These are phyloP conservation scores for Clarias batrachus DNA, from an alignment of 2,113 vertebrate genomes.

Conservation along the genomic window DNA sequence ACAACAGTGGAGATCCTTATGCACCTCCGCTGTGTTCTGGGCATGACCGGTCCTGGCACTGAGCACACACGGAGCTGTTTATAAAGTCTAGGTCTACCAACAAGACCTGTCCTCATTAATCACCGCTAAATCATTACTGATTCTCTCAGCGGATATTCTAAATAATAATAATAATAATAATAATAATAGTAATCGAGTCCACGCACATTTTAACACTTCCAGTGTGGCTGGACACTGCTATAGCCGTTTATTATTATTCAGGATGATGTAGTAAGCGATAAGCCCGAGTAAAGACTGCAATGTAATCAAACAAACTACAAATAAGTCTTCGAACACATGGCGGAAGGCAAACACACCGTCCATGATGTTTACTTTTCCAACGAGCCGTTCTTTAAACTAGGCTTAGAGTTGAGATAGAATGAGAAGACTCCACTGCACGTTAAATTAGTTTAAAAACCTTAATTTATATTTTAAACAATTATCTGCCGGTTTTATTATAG, in stretches of 20 bases:
- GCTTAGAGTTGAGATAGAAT: background rate
- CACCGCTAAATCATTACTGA: background rate
- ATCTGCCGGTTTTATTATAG: too few relatives aligned
- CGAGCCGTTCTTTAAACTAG: background rate
- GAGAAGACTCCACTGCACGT: background rate
- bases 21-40: constrained; percentile 5
- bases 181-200: background rate
- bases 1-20: background rate
- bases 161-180: background rate
- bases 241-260: constrained; percentile 45
- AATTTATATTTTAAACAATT: too few relatives aligned
- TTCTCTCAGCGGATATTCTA: background rate
- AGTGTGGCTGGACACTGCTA: constrained; percentile 8
- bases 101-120: background rate
- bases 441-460: background rate
- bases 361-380: background rate
- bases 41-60: background rate
- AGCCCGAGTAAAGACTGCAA: constrained; percentile 47
- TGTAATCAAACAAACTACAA: constrained; percentile 19
- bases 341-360: background rate
- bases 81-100: background rate
- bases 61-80: background rate
- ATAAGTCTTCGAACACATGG: background rate
- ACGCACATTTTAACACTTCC: constrained; percentile 22
- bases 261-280: constrained; percentile 46